Conservation (phyloP, 2,888 invertebrate genomes). For the Pandemis cinnamomeana region DNA sequence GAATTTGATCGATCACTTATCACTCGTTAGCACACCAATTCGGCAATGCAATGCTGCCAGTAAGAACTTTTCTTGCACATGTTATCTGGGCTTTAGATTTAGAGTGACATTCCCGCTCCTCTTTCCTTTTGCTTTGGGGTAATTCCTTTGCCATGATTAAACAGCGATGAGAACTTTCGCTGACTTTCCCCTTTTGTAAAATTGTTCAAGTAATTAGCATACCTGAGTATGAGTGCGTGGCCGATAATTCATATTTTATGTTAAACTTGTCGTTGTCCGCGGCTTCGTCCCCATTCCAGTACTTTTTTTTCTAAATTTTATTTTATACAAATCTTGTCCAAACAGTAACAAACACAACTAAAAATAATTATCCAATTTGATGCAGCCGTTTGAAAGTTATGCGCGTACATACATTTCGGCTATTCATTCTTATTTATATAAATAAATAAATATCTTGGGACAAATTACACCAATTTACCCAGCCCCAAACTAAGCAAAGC, state of each 20-base stretch:
- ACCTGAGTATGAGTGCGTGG: background rate
- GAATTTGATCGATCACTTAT: background rate
- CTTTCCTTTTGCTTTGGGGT: background rate
- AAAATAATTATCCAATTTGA: background rate
- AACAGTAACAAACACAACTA: background rate
- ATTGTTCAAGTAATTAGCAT: too few relatives aligned
- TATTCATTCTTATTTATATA: too few relatives aligned
- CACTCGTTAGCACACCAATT: background rate
- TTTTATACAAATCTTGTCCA: too few relatives aligned
- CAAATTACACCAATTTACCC: too few relatives aligned
- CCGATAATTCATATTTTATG: background rate
- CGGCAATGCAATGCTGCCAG: background rate
- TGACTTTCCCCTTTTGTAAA: background rate
- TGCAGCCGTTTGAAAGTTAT: too few relatives aligned
- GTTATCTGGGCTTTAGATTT: slow-evolving; percentile 8
- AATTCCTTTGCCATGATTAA: background rate
- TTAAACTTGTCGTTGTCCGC: too few relatives aligned
- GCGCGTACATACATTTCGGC: too few relatives aligned
- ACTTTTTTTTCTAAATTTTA: too few relatives aligned
- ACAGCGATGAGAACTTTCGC: background rate
- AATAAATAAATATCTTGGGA: too few relatives aligned
- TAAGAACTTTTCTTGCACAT: background rate
- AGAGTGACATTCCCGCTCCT: background rate
- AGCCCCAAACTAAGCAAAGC: too few relatives aligned
- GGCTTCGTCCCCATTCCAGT: too few relatives aligned